Evolutionary conservation across 2,113 vertebrate genomes (phyloP), one percentile per base, ranked within the genome.

Genomic region (Pedetes capensis): DNA sequence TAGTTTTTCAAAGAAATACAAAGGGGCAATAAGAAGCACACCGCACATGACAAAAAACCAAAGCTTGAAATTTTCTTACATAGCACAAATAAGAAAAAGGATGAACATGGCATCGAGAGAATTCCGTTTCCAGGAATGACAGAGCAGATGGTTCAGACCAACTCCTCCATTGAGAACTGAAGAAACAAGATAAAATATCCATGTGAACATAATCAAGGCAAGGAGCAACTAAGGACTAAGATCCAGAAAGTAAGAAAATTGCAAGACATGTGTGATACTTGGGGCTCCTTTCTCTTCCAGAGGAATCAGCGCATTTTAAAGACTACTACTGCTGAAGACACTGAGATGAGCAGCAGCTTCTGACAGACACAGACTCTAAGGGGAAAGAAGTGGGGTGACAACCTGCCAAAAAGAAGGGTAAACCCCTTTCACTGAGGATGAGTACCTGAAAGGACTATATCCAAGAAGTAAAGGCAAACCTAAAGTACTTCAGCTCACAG

Each of bases 241-340:
- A 93, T 57, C 25, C 37, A 95, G 23, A 78, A 92, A 90, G 75
- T 1, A 39, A 89, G 29, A 89, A 94, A 80, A 75, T 51, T 23
- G 20, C 75, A 29, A 83, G 66, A 59, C 32, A 85, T 76, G 69
- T 64, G 59, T 88, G 64, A 42, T 64, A 53, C 61, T 44, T 63
- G 63, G 17, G n/a, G 49, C 5, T 66, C n/a, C 37, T 76, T 69
- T 51, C 20, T 64, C 49, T n/a, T 64, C 57, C 59, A 64, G 6
- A 63, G 3, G 29, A 74, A 32, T 74, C 29, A 57, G 69, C 16
- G 87, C 27, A 76, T 51, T 79, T 42, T 89, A 84, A 95, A 89
- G 39, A 57, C 64, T 37, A 64, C 69, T 53, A 59, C 55, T 42
- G 29, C 53, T 72, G 59, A 68, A 87, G 42, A 83, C 20, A 27